Percentiles rank a stretch among this genome's conserved stretches.
These are phyloP conservation scores for Caenorhabditis drosophilae DNA, from an alignment of 2,888 invertebrate species.

Conservation along the genomic window DNA sequence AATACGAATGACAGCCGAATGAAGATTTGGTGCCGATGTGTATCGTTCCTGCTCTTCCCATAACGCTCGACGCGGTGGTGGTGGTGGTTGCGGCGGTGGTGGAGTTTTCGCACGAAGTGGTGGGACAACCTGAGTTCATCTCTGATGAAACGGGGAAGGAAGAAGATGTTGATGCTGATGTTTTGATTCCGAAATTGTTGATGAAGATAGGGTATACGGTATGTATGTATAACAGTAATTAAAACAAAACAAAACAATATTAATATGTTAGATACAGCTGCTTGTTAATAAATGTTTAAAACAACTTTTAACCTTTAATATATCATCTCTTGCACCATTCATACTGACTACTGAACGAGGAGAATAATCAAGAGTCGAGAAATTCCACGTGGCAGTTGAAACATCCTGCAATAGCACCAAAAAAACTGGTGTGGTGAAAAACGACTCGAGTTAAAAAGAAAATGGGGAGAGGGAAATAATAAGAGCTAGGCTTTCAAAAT, in stretches of 20 bases:
- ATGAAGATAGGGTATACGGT: slow-evolving; percentile 2
- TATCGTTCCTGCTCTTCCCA: slow-evolving; percentile 32
- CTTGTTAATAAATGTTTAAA: too few relatives aligned
- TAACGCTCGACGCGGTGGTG: slow-evolving; percentile 13
- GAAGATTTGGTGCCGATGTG: slow-evolving; percentile 37
- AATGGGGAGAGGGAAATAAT: too few relatives aligned
- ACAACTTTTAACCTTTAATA: slow-evolving; percentile 63
- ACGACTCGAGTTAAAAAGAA: too few relatives aligned
- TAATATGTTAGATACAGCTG: too few relatives aligned
- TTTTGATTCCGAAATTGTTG: too few relatives aligned
- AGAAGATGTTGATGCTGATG: too few relatives aligned
- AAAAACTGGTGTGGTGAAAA: slow-evolving; percentile 2
- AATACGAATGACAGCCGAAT: slow-evolving; percentile 40
- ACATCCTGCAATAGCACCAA: slow-evolving; percentile 55
- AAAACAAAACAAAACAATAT: too few relatives aligned
- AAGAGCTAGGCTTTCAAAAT: too few relatives aligned
- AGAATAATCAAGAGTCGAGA: slow-evolving; percentile 62
- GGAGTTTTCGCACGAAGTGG: slow-evolving; percentile 36
- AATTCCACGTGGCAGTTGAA: slow-evolving; percentile 67
- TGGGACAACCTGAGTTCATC: slow-evolving; percentile 23
- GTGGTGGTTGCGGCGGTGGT: slow-evolving; percentile 27
- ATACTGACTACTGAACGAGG: slow-evolving; percentile 67
- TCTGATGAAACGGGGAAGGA: too few relatives aligned
- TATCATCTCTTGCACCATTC: slow-evolving; percentile 63
- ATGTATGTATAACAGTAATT: too few relatives aligned